Conservation (phyloP, 2,797 vertebrate species). For the Coregonus sp. region DNA sequence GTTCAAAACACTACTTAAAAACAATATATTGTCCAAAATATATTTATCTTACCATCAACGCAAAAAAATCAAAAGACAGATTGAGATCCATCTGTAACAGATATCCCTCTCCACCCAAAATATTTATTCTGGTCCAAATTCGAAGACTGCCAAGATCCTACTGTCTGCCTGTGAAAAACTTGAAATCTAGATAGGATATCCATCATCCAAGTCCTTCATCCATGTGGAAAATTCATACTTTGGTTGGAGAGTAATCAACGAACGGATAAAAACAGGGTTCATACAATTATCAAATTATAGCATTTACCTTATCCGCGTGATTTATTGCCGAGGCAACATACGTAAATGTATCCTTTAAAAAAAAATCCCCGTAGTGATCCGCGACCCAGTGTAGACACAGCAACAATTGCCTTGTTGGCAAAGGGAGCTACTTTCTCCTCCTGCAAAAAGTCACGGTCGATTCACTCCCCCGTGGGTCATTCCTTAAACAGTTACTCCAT, state of each 20-base stretch:
- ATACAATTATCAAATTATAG: not conserved
- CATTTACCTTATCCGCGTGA: slow-evolving; percentile 47
- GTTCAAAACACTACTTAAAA: not conserved
- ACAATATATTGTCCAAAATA: no score
- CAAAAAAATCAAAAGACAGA: not conserved
- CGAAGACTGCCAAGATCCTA: not conserved
- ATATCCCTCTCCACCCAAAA: not conserved
- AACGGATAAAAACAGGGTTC: not conserved
- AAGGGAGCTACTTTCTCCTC: slow-evolving; percentile 52
- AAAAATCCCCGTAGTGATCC: slow-evolving; percentile 39
- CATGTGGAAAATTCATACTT: not conserved
- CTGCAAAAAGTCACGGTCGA: slow-evolving; percentile 46
- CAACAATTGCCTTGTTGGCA: slow-evolving; percentile 65
- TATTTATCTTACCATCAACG: not conserved
- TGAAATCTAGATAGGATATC: not conserved
- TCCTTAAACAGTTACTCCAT: slow-evolving; percentile 12
- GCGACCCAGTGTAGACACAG: slow-evolving; percentile 17
- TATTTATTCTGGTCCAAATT: not conserved
- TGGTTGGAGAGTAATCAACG: not conserved
- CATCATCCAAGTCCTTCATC: not conserved
- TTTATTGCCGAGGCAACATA: slow-evolving; percentile 40
- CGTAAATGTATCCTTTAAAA: slow-evolving; percentile 9
- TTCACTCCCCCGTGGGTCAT: slow-evolving; percentile 33
- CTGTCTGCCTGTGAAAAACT: not conserved
- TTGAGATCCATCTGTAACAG: not conserved